Conservation (phyloP, 2,797 vertebrate species). For the Onychomys leucogaster region DNA sequence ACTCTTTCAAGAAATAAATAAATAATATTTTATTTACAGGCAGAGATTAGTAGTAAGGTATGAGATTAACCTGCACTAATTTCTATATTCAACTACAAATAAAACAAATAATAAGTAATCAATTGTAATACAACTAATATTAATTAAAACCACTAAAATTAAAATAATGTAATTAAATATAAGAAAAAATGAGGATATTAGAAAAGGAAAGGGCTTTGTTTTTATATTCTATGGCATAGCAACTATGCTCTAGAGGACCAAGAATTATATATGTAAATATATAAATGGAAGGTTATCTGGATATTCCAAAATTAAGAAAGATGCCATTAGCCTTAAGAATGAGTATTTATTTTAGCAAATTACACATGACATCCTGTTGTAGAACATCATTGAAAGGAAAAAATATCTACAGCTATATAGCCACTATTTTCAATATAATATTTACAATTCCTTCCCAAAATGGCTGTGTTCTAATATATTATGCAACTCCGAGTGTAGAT, state of each 20-base stretch:
- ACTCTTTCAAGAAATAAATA: neutral
- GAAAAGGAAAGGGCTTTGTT: neutral
- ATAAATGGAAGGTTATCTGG: neutral
- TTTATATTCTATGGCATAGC: neutral
- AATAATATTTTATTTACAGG: neutral
- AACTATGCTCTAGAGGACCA: neutral
- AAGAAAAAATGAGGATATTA: neutral
- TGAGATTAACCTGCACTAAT: too few relatives aligned
- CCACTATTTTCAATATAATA: neutral
- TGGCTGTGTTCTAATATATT: neutral
- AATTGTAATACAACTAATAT: neutral
- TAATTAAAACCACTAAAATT: neutral
- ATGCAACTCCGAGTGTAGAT: too few relatives aligned
- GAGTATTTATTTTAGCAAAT: neutral
- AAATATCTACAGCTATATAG: neutral
- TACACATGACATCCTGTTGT: neutral
- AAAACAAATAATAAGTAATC: neutral
- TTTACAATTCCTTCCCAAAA: rapidly evolving
- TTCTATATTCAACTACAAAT: neutral
- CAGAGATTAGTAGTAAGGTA: neutral
- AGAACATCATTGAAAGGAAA: neutral
- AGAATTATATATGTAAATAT: neutral
- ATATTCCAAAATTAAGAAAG: neutral
- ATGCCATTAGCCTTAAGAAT: neutral
- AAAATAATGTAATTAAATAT: neutral